Base-by-base conservation (phyloP, 2,113 vertebrate genomes). In the Junco hyemalis region DNA sequence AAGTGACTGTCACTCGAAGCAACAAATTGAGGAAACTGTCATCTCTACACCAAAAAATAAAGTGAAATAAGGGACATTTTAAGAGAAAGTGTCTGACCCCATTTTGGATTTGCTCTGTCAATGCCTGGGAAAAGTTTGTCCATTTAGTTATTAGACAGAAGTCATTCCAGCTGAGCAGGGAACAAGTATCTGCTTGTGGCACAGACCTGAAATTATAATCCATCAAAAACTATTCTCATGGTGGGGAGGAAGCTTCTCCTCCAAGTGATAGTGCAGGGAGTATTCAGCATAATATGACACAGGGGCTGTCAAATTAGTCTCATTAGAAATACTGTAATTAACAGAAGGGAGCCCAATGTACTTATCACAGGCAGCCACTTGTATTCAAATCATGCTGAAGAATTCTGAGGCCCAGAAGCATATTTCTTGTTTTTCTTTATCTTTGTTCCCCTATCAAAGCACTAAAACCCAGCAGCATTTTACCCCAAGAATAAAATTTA, bases 261-360 rank as follows among this genome's bases (percentile, higher is more conserved):
- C 71, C 57, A 48, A 91, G 66, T 80, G 93, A 91, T 36, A 64
- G 69, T 70, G 65, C 48, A 91, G 88, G 51, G 94, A 95, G 50
- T 90, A 96, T 96, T 98, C 97, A 97, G 95, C 97, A 98, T 95
- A 97, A 94, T 97, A 94, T 70, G 35, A 96, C 97, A 97, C 92
- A 48, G 76, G 87, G 95, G 96, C 96, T 98, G 97, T 97, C 96
- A 98, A 98, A 97, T 98, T 96, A 98, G 95, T 96, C 97, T 98
- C 74, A 73, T 98, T 93, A 98, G 92, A 98, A 98, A 98, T 96
- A 96, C 96, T 97, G 70, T 97, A 98, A 98, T 98, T 98, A 98
- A 97, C 97, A 98, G 97, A 98, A 96, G 95, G 96, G 95, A 98
- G 96, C 94, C 97, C 97, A 98, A 97, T 36, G 51, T 83, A 98